These are phyloP conservation scores for Eumaeus atala DNA, from an alignment of 1,140 invertebrate species.

Conservation along the genomic window DNA sequence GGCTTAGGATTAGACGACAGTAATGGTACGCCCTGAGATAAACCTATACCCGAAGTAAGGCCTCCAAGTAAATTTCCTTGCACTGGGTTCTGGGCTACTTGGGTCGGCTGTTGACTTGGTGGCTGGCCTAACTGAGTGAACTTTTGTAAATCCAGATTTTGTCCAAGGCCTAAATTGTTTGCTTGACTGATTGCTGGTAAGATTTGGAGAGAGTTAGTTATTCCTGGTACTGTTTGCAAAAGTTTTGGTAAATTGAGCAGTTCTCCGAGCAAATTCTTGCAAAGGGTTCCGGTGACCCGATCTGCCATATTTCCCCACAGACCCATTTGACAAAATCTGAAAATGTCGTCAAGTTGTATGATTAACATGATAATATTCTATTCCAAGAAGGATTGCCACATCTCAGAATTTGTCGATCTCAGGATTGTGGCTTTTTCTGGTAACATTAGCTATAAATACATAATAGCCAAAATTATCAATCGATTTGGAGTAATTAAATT, in stretches of 20 bases:
- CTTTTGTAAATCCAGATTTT: not conserved
- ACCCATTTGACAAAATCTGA: conserved; percentile 65
- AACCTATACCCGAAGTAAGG: not conserved
- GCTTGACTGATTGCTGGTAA: not conserved
- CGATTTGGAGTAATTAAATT: too few relatives aligned
- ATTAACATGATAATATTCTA: not conserved
- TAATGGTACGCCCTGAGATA: conserved; percentile 9
- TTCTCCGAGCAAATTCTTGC: conserved; percentile 45
- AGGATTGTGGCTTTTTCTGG: not conserved
- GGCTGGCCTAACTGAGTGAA: not conserved
- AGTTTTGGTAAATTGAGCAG: conserved; percentile 38
- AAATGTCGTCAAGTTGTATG: conserved; percentile 21
- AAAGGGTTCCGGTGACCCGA: conserved; percentile 42
- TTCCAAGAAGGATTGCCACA: too few relatives aligned
- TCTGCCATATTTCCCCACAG: conserved; percentile 61
- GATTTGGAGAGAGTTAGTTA: not conserved
- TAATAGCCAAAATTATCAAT: too few relatives aligned
- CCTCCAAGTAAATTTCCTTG: not conserved
- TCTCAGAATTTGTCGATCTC: not conserved
- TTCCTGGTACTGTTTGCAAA: not conserved
- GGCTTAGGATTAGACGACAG: conserved; percentile 8
- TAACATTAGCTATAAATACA: not conserved
- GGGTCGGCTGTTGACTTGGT: not conserved
- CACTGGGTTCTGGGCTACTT: not conserved
- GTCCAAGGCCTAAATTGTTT: not conserved